Evolutionary conservation across 2,888 invertebrate genomes (phyloP).

Genomic region (Phrixothrix hirtus): DNA sequence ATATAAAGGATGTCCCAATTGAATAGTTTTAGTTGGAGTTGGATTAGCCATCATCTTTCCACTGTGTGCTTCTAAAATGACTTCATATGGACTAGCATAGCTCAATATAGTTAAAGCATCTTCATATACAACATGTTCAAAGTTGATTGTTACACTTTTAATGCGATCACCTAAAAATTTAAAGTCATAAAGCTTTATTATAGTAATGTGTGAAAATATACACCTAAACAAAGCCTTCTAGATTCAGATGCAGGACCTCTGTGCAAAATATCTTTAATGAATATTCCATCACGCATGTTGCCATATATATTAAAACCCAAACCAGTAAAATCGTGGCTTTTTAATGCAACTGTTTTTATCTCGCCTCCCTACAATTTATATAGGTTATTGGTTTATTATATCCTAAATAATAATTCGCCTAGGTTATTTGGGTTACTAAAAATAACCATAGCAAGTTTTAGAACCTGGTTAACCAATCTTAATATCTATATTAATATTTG

Average conservation of each 20-base stretch:
- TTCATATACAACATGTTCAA: conserved; percentile 86
- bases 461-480: no score
- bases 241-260: conserved; percentile 88
- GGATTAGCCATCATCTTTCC: conserved; percentile 47
- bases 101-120: conserved; percentile 88
- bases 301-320: conserved; percentile 86
- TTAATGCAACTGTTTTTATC: conserved; percentile 70
- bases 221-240: conserved; percentile 78
- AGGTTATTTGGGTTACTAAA: no score
- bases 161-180: conserved; percentile 78
- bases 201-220: conserved; percentile 17
- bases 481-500: no score
- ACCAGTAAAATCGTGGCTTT: conserved; percentile 87
- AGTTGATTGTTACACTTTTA: conserved; percentile 82
- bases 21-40: conserved; percentile 36
- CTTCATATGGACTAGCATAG: conserved; percentile 89
- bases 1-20: conserved; percentile 75
- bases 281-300: conserved; percentile 89
- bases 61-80: conserved; percentile 74
- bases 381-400: no score
- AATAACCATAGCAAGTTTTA: no score
- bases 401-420: no score
- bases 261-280: conserved; percentile 82
- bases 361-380: conserved; percentile 59
- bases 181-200: background rate